These are phyloP conservation scores for Bradypodion pumilum DNA, from an alignment of 2,797 vertebrate species.

Conservation along the genomic window DNA sequence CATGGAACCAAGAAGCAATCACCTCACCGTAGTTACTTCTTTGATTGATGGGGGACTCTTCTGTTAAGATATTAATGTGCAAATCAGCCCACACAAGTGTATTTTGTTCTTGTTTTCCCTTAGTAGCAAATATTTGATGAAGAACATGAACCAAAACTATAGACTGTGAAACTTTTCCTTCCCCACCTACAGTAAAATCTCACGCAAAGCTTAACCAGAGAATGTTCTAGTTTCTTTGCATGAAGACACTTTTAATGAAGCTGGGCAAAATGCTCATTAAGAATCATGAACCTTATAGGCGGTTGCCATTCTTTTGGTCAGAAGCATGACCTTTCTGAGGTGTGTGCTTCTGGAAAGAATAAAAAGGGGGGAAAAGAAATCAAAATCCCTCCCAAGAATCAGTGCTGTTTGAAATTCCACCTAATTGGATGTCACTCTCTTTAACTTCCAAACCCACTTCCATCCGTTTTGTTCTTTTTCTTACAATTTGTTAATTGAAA, in stretches of 20 bases:
- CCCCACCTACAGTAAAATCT: background rate
- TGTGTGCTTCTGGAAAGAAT: slow-evolving; percentile 74
- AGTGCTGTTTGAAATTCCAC: slow-evolving; percentile 85
- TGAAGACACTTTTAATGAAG: slow-evolving; percentile 72
- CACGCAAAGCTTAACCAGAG: background rate
- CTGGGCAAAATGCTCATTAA: slow-evolving; percentile 87
- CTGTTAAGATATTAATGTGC: background rate
- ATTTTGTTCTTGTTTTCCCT: too few species aligned
- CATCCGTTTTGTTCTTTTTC: background rate
- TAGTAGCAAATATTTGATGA: background rate
- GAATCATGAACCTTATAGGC: slow-evolving; percentile 71
- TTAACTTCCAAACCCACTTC: slow-evolving; percentile 63
- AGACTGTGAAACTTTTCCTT: slow-evolving; percentile 3
- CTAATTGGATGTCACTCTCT: slow-evolving; percentile 91
- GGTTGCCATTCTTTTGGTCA: slow-evolving; percentile 75
- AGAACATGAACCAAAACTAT: background rate
- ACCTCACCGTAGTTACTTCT: too few species aligned
- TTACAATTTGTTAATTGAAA: slow-evolving; percentile 75
- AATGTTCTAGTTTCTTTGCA: slow-evolving; percentile 26
- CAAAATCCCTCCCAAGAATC: slow-evolving; percentile 74
- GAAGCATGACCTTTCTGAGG: slow-evolving; percentile 89
- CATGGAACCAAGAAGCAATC: fast-evolving
- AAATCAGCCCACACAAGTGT: background rate
- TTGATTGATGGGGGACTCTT: background rate
- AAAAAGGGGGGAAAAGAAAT: slow-evolving; percentile 53